A percentile compares a stretch with the other conserved stretches of the same genome.
Evolutionary conservation across 92 coral and sea anemone species (phyloP).

Genomic region (Porites rus): DNA sequence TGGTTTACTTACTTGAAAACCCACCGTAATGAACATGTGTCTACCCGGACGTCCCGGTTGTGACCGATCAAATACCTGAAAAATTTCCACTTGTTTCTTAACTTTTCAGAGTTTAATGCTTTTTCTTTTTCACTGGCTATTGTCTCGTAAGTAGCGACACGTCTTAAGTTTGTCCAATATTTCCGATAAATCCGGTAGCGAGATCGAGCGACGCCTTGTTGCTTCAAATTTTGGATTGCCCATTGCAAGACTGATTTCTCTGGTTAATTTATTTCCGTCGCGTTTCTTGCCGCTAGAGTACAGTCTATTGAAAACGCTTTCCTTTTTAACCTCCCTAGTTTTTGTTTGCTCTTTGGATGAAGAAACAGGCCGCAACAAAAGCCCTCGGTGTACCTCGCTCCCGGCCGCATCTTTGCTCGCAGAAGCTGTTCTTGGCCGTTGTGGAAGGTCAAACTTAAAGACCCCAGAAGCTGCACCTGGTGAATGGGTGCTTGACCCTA

Average conservation of each 20-base stretch:
- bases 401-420: background rate
- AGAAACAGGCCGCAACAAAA: conserved; percentile 16
- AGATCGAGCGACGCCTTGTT: conserved; percentile 71
- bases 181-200: conserved; percentile 79
- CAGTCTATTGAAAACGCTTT: conserved; percentile 35
- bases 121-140: conserved; percentile 3
- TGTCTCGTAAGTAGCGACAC: conserved; percentile 72
- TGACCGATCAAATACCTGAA: too few species aligned
- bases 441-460: conserved; percentile 14
- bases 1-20: too few species aligned
- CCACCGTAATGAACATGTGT: too few species aligned
- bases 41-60: too few species aligned
- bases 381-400: conserved; percentile 27
- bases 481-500: conserved; percentile 1
- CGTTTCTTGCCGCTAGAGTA: conserved; percentile 28
- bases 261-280: background rate
- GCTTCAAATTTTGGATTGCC: conserved; percentile 26
- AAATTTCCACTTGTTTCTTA: background rate
- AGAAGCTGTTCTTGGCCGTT: conserved; percentile 13
- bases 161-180: conserved; percentile 64
- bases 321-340: conserved; percentile 35
- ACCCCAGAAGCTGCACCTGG: background rate
- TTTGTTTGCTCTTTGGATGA: conserved; percentile 51
- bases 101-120: background rate
- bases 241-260: background rate